Evolutionary conservation across 2,888 invertebrate genomes (phyloP).

Genomic region (Zaprionus bogoriensis): DNA sequence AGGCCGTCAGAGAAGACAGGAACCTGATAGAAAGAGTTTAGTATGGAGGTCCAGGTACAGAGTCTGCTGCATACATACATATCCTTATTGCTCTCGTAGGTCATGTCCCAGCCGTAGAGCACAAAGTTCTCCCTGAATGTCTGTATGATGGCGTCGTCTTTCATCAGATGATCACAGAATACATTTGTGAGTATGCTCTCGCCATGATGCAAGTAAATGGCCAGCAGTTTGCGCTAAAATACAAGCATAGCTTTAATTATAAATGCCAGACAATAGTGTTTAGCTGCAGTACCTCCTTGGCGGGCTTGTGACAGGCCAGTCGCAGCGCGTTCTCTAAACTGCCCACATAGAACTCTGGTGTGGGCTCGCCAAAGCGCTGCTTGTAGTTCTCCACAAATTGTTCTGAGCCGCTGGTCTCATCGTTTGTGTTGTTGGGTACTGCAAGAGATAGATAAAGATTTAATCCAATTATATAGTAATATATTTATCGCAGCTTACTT

Average conservation of each 20-base stretch:
- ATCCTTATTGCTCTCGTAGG: slow-evolving; percentile 92
- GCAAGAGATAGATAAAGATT: background rate
- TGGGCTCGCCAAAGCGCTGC: slow-evolving; percentile 89
- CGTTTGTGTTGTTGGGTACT: slow-evolving; percentile 94
- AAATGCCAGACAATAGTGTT: background rate
- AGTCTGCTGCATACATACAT: slow-evolving; percentile 84
- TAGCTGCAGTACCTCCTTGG: slow-evolving; percentile 90
- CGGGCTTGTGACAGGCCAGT: slow-evolving; percentile 94
- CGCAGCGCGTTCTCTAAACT: slow-evolving; percentile 94
- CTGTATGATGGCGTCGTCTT: slow-evolving; percentile 95
- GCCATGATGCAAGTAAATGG: slow-evolving; percentile 98
- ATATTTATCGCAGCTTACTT: slow-evolving; percentile 85
- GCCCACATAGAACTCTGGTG: slow-evolving; percentile 95
- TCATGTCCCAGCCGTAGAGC: slow-evolving; percentile 98
- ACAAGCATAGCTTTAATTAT: background rate
- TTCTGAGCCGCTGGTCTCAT: slow-evolving; percentile 92
- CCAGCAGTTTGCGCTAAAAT: slow-evolving; percentile 93
- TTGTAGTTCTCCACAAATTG: slow-evolving; percentile 94
- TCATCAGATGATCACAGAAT: slow-evolving; percentile 97
- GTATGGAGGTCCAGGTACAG: slow-evolving; percentile 3
- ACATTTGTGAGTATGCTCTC: slow-evolving; percentile 97
- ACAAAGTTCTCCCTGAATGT: slow-evolving; percentile 95
- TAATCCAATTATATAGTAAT: too few relatives aligned
- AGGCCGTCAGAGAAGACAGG: slow-evolving; percentile 88
- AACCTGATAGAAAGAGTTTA: slow-evolving; percentile 84